Evolutionary conservation across 2,797 vertebrate species (phyloP).

Genomic region (Scolopax rusticola): DNA sequence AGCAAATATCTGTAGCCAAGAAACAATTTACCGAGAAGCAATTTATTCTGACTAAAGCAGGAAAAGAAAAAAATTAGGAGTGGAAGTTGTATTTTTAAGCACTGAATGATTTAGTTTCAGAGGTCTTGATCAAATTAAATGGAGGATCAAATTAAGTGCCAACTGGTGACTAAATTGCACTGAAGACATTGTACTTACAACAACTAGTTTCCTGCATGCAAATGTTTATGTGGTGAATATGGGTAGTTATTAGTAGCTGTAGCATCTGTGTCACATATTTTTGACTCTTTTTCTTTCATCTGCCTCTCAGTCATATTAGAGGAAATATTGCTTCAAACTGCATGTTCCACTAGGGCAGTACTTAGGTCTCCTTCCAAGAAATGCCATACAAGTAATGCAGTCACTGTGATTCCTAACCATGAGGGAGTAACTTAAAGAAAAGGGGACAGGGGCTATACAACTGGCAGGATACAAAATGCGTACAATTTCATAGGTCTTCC

Average conservation of each 20-base stretch:
- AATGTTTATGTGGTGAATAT: constrained; percentile 44
- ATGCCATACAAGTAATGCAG: background rate
- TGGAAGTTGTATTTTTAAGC: constrained; percentile 40
- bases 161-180: constrained; percentile 48
- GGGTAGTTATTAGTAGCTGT: constrained; percentile 23
- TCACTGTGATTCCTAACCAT: background rate
- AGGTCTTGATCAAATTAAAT: constrained; percentile 62
- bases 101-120: constrained; percentile 46
- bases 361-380: constrained; percentile 13
- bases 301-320: background rate
- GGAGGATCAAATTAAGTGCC: constrained; percentile 59
- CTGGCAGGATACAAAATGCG: background rate
- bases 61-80: background rate
- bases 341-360: background rate
- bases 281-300: constrained; percentile 1
- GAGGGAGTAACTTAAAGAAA: background rate
- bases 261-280: constrained; percentile 54
- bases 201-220: constrained; percentile 16
- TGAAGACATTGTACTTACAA: constrained; percentile 1
- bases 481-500: background rate
- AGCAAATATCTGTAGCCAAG: constrained; percentile 6
- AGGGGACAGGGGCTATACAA: background rate
- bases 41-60: constrained; percentile 29
- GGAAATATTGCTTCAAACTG: constrained; percentile 12
- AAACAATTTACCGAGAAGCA: constrained; percentile 45